Evolutionary conservation across 2,888 invertebrate species (phyloP).

Genomic region (Dynastes tityus): DNA sequence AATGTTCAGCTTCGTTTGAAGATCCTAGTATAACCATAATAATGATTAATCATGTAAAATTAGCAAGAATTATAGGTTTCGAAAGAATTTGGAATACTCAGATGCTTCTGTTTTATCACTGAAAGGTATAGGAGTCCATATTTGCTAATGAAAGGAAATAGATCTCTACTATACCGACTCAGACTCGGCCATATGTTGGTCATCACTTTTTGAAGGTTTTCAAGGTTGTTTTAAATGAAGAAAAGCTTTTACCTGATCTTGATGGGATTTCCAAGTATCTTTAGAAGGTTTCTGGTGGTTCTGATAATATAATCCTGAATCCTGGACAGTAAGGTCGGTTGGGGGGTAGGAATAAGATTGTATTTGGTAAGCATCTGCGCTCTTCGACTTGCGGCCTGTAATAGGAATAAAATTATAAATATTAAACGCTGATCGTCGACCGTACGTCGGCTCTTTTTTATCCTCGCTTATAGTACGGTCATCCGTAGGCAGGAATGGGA

Average conservation of each 20-base stretch:
- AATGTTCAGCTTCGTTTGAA: conserved; percentile 37
- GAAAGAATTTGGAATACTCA: conserved; percentile 48
- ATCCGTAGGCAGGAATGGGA: no score
- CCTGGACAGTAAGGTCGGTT: conserved; percentile 44
- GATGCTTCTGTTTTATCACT: conserved; percentile 58
- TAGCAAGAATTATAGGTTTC: background rate
- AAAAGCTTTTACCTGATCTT: conserved; percentile 38
- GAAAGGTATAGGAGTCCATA: conserved; percentile 50
- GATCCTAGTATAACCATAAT: background rate
- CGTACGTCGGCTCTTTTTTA: no score
- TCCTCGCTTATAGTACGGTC: no score
- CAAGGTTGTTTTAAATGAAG: background rate
- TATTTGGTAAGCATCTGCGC: conserved; percentile 45
- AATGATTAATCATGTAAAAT: background rate
- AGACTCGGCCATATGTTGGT: conserved; percentile 67
- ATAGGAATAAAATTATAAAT: conserved; percentile 21
- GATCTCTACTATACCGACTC: conserved; percentile 59
- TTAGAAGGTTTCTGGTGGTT: conserved; percentile 38
- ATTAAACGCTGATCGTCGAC: no score
- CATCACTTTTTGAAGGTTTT: conserved; percentile 59
- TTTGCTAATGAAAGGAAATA: conserved; percentile 19
- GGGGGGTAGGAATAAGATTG: conserved; percentile 40
- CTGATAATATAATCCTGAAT: conserved; percentile 44
- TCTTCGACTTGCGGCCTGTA: conserved; percentile 49
- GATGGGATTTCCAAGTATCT: conserved; percentile 48